Percentiles rank a stretch among this genome's conserved stretches.
These are phyloP conservation scores for Platanista minor DNA, from an alignment of 2,113 vertebrate genomes.

Conservation along the genomic window DNA sequence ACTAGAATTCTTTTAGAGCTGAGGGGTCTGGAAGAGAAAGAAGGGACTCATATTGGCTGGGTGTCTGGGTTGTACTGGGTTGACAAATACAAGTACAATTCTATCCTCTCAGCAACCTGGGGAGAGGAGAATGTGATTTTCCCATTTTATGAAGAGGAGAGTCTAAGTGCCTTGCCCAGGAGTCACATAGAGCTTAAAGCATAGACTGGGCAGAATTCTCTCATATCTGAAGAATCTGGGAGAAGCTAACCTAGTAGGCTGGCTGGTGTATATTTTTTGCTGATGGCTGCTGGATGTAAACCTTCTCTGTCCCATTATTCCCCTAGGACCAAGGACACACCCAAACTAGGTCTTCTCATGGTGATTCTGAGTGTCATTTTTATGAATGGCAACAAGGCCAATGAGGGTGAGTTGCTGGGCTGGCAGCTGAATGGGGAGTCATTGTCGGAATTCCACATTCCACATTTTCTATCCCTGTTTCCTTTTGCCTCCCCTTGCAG, in stretches of 20 bases:
- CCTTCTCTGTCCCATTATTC: neutral
- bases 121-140: neutral
- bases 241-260: neutral
- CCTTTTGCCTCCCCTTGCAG: conserved; percentile 60
- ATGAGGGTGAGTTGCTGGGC: conserved; percentile 85
- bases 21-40: neutral
- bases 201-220: neutral
- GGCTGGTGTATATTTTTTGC: neutral
- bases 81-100: neutral
- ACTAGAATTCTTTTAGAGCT: neutral
- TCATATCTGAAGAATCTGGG: neutral
- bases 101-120: neutral
- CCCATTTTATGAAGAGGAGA: neutral
- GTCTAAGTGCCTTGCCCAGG: neutral
- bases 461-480: conserved; percentile 18
- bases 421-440: neutral
- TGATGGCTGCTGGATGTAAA: neutral
- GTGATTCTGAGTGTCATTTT: conserved; percentile 91
- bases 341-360: conserved; percentile 88
- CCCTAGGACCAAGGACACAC: conserved; percentile 77
- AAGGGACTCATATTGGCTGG: neutral
- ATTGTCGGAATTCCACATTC: neutral
- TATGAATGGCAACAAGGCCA: conserved; percentile 90
- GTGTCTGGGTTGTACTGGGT: neutral
- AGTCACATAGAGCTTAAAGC: neutral